Percentiles rank a stretch among this genome's conserved stretches.
These are phyloP conservation scores for Drepana falcataria DNA, from an alignment of 2,888 invertebrate species.

Conservation along the genomic window DNA sequence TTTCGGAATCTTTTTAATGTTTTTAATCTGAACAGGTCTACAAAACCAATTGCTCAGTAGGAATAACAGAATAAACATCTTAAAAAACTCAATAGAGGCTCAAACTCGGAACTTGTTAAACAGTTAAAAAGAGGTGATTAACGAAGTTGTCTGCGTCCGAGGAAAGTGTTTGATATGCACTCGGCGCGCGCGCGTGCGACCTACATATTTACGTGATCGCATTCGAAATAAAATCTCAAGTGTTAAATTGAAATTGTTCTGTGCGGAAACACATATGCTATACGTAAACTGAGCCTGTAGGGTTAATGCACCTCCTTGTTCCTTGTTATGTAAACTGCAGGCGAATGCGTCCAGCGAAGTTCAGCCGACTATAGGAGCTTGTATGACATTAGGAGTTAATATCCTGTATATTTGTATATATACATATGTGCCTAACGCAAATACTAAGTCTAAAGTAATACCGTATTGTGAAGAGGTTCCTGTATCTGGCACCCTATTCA, in stretches of 20 bases:
- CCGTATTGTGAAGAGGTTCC: too few relatives aligned
- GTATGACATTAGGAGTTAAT: too few relatives aligned
- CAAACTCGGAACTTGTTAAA: background rate
- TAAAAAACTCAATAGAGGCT: background rate
- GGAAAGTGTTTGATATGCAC: constrained; percentile 12
- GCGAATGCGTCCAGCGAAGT: background rate
- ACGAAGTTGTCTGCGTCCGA: constrained; percentile 1
- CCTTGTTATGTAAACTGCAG: background rate
- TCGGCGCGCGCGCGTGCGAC: constrained; percentile 15
- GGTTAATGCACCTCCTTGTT: background rate
- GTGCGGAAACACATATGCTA: constrained; percentile 17
- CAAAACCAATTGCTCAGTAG: too few relatives aligned
- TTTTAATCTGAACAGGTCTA: too few relatives aligned
- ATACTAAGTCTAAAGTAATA: too few relatives aligned
- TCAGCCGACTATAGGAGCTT: too few relatives aligned
- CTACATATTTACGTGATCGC: constrained; percentile 23
- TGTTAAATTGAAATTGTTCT: constrained; percentile 18
- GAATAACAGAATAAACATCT: too few relatives aligned
- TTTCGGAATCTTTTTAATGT: too few relatives aligned
- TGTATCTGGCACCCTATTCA: too few relatives aligned
- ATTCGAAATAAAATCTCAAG: constrained; percentile 13
- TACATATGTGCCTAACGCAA: too few relatives aligned
- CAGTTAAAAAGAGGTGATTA: background rate
- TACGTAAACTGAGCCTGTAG: background rate
- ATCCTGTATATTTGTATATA: too few relatives aligned